These are phyloP conservation scores for Camptogramma bilineatum DNA, from an alignment of 2,888 invertebrate species.

Conservation along the genomic window DNA sequence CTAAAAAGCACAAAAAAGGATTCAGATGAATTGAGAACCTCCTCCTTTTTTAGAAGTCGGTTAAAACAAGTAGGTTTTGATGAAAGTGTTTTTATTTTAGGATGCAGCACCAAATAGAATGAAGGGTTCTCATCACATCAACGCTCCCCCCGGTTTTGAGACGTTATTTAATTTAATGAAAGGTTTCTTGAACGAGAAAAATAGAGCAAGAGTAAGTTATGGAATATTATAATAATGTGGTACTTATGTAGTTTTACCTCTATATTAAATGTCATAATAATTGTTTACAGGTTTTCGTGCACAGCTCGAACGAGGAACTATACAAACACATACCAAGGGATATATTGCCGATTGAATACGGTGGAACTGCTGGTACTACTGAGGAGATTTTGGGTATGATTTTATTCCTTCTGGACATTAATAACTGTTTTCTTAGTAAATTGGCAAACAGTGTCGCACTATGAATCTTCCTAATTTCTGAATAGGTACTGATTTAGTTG, in stretches of 20 bases:
- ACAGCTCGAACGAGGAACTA: slow-evolving; percentile 84
- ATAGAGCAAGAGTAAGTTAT: slow-evolving; percentile 79
- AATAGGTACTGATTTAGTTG: too few relatives aligned
- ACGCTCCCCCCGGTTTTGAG: slow-evolving; percentile 84
- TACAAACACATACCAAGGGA: slow-evolving; percentile 85
- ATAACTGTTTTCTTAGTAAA: too few relatives aligned
- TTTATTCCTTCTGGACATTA: neutral
- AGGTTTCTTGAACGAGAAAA: slow-evolving; percentile 84
- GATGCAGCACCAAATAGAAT: slow-evolving; percentile 85
- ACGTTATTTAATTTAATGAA: slow-evolving; percentile 82
- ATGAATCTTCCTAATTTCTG: too few relatives aligned
- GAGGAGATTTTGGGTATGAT: slow-evolving; percentile 69
- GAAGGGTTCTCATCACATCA: slow-evolving; percentile 86
- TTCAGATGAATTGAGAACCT: too few relatives aligned
- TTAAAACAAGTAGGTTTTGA: too few relatives aligned
- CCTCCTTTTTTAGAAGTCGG: too few relatives aligned
- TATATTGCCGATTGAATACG: slow-evolving; percentile 87
- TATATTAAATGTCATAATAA: neutral
- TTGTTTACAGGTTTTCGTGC: slow-evolving; percentile 76
- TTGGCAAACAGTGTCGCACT: too few relatives aligned
- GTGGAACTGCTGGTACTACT: slow-evolving; percentile 85
- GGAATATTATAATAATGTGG: neutral
- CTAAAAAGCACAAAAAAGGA: too few relatives aligned
- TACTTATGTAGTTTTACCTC: too few relatives aligned
- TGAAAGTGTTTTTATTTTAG: slow-evolving; percentile 60